Evolutionary conservation across 2,888 invertebrate species (phyloP).

Genomic region (Buathra laborator): DNA sequence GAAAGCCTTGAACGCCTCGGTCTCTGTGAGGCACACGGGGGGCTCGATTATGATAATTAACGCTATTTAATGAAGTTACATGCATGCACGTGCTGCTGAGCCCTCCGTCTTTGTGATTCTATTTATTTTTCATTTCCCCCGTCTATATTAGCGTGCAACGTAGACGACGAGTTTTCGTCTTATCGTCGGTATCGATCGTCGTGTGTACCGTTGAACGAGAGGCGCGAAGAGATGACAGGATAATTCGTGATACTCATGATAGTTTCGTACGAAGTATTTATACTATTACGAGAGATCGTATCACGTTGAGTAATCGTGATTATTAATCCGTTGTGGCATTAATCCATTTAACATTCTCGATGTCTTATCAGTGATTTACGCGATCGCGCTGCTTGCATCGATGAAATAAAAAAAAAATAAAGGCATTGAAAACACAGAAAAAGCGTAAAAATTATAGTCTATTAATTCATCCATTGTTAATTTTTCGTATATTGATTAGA

Average conservation of each 20-base stretch:
- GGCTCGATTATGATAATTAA: conserved; percentile 78
- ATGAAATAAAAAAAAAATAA: neutral
- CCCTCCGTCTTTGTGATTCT: conserved; percentile 43
- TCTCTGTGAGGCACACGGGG: conserved; percentile 70
- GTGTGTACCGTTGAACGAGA: conserved; percentile 59
- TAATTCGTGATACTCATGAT: conserved; percentile 31
- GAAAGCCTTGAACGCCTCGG: conserved; percentile 76
- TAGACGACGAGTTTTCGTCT: conserved; percentile 11
- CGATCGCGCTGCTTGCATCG: neutral
- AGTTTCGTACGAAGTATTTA: conserved; percentile 20
- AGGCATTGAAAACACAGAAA: neutral
- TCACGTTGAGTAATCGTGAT: conserved; percentile 43
- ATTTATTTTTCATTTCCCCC: conserved; percentile 26
- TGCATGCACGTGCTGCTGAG: conserved; percentile 41
- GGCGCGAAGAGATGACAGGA: conserved; percentile 21
- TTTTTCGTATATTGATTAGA: conserved; percentile 17
- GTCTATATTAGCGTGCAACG: conserved; percentile 34
- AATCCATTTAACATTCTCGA: conserved; percentile 37
- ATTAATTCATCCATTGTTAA: conserved; percentile 23
- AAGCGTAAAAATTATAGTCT: conserved; percentile 7
- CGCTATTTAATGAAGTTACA: conserved; percentile 60
- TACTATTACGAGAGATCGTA: conserved; percentile 26
- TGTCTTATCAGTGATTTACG: conserved; percentile 40
- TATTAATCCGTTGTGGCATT: conserved; percentile 49
- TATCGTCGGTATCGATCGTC: conserved; percentile 32